Evolutionary conservation across 1,140 invertebrate species (phyloP), one percentile per base, ranked within the genome.

Genomic region (Hydropsyche tenuis): DNA sequence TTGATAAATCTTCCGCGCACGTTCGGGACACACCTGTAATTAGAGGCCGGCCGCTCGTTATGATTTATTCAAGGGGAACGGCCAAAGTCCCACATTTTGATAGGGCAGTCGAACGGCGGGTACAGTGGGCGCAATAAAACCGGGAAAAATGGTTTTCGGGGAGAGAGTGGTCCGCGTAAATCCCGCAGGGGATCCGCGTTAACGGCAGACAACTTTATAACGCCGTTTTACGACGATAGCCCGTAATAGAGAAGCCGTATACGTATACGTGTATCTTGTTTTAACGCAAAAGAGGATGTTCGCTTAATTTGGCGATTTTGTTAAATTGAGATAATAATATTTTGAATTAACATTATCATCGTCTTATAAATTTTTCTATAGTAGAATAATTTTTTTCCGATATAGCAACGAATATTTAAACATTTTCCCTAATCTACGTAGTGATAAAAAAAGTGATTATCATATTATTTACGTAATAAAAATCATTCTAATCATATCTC

Each of bases 121-220:
- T n/a, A n/a, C n/a, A n/a, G n/a, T 25, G 48, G 46, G 56, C 30
- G 68, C 68, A 70, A 70, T 70, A 70, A 70, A 70, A 68, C 18
- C 16, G 65, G 65, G 25, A 70, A 70, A 70, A 70, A 70, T 70
- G 48, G 23, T 70, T 70, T 70, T 22, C 46, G 14, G 12, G 18
- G 56, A 60, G 56, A 60, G 30, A 56, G 7, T 18, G 25, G 16
- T 20, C 6, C 48, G 25, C 68, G 56, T 70, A 70, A 70, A 70
- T 70, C 68, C 51, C 68, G 68, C 23, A 56, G 51, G 48, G 68
- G 45, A 60, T 46, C 23, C 46, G 51, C 68, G 68, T 56, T 70
- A 70, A 70, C 68, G 68, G 18, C 68, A 14, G 51, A 70, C 68
- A 70, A 70, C 68, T 70, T 70, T 70, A 70, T 70, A 70, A 60